Conservation (phyloP, 2,888 invertebrate genomes). For the Andricus curvator region DNA sequence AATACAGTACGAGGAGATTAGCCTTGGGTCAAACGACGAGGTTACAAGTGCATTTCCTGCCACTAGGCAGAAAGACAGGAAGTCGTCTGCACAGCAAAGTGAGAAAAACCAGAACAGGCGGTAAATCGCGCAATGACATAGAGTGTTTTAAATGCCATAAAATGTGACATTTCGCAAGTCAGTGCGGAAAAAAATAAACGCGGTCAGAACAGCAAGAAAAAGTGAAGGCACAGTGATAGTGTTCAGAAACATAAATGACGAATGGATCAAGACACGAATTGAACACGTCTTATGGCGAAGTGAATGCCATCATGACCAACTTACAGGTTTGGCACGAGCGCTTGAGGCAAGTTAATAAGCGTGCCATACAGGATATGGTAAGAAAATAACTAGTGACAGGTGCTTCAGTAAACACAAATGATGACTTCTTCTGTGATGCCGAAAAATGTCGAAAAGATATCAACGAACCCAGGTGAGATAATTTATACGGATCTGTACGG, state of each 20-base stretch:
- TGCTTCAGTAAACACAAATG: neutral
- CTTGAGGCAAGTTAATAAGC: constrained; percentile 47
- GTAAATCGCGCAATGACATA: constrained; percentile 43
- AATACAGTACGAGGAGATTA: constrained; percentile 41
- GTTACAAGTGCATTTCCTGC: neutral
- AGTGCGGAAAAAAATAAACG: constrained; percentile 48
- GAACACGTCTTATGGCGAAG: constrained; percentile 53
- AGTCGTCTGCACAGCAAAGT: neutral
- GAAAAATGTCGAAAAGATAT: too few relatives aligned
- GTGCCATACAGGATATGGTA: constrained; percentile 31
- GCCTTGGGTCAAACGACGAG: neutral
- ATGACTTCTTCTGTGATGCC: neutral
- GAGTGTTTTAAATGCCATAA: constrained; percentile 50
- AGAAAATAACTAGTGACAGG: constrained; percentile 28
- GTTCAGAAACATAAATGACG: constrained; percentile 48
- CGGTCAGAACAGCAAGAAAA: constrained; percentile 24
- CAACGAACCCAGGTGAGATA: too few relatives aligned
- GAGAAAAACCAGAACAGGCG: neutral
- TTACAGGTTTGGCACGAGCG: constrained; percentile 51
- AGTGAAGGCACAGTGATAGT: constrained; percentile 53
- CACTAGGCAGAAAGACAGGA: neutral
- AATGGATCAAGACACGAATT: constrained; percentile 50
- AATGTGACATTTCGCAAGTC: constrained; percentile 50
- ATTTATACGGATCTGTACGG: neutral
- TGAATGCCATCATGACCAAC: neutral